These are phyloP conservation scores for Toxotes lorentzi DNA, from an alignment of 2,797 vertebrate species.

Conservation along the genomic window DNA sequence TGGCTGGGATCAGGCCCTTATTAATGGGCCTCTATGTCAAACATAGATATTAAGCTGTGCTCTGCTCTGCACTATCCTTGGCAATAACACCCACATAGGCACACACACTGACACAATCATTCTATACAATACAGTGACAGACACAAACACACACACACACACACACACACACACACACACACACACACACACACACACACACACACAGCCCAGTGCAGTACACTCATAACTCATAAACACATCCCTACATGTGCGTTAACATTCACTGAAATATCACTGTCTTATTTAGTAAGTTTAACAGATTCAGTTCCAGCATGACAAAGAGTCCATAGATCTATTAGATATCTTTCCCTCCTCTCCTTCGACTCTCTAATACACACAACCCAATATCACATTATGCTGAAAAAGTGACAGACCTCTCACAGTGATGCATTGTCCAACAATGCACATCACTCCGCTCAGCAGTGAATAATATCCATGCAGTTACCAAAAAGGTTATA, in stretches of 20 bases:
- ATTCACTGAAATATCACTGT: conserved; percentile 68
- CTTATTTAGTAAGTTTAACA: conserved; percentile 69
- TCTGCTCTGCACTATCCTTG: conserved; percentile 66
- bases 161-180: conserved; percentile 50
- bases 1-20: conserved; percentile 88
- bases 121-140: conserved; percentile 61
- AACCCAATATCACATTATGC: conserved; percentile 54
- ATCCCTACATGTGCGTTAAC: conserved; percentile 42
- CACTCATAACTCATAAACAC: conserved; percentile 64
- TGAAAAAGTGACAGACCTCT: conserved; percentile 67
- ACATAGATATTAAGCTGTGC: conserved; percentile 89
- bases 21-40: conserved; percentile 90
- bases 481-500: conserved; percentile 29
- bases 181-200: conserved; percentile 27
- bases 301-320: conserved; percentile 54
- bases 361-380: conserved; percentile 60
- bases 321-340: conserved; percentile 56
- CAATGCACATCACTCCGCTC: conserved; percentile 52
- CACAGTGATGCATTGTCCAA: conserved; percentile 53
- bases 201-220: conserved; percentile 4
- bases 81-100: conserved; percentile 71
- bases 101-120: conserved; percentile 52
- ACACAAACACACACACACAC: conserved; percentile 45
- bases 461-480: conserved; percentile 30
- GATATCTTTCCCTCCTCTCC: conserved; percentile 51